Evolutionary conservation across 2,888 invertebrate genomes (phyloP), one percentile per base, ranked within the genome.

Genomic region (Caenorhabditis macrosperma): DNA sequence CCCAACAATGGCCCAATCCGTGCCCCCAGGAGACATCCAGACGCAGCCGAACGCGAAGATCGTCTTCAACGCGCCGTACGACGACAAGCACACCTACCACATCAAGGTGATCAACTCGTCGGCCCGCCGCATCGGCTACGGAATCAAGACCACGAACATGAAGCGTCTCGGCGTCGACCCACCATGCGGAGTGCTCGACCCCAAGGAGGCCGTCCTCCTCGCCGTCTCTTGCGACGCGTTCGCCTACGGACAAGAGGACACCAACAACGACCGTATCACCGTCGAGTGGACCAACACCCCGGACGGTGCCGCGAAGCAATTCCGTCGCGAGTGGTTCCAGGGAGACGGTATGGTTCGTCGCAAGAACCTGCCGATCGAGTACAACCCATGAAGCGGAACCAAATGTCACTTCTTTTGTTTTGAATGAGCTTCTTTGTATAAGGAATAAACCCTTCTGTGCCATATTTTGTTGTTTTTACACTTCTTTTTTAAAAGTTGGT

Each of bases 311-410:
- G 85, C 81, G 61, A 80, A 81, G 78, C 83, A 82, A 61, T 85
- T 85, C 85, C 82, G 86, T 64, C 83, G 86, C 64, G 86, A 86
- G 55, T 84, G 86, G 86, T 86, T 86, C 85, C 85, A 86, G 75
- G 83, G 85, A 61, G 86, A 86, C 38, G 85, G 83, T 20, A 84
- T 83, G 84, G 83, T 84, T 61, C 84, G 84, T 60, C 72, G 85
- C 46, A 84, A 84, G 82, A 85, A 85, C 74, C 78, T 83, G 5
- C 77, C 81, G 28, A 78, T 78, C 48, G 78, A 78, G 50, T 78
- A 78, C 68, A 78, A 78, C 57, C 78, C 78, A 74, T 78, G 33
- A 33, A n/a, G n/a, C n/a, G n/a, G n/a, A n/a, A n/a, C n/a, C n/a
- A n/a, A n/a, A n/a, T n/a, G n/a, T n/a, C n/a, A n/a, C n/a, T n/a